Base-by-base conservation (phyloP, 2,113 vertebrate species). In the Phaethon lepturus region DNA sequence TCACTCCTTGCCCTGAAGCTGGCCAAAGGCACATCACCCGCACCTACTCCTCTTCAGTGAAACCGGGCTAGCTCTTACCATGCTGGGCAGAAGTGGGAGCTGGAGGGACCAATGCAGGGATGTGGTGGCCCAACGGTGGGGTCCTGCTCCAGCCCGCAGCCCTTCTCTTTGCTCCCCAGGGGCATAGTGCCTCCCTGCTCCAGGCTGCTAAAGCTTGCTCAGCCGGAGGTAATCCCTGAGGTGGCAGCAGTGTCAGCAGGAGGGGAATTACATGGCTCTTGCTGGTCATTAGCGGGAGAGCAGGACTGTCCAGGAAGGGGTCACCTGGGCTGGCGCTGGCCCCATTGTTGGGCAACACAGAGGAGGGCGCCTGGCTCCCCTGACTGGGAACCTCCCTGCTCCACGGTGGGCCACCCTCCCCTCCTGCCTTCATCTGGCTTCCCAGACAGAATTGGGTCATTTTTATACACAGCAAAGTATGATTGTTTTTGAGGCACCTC, bases 71-170 rank as follows among this genome's bases (percentile, higher is more conserved):
- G 13, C 3, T 87, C 66, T 69, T 88, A 81, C 72, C 49, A 2
- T 31, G 11, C 18, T 2, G 2, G 16, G 3, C 0, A 25, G 17
- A 33, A 67, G 3, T 14, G 9, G 44, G 10, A 60, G 12, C 8
- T 19, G 25, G 13, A 62, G 9, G 0, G 2, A 2, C 7, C 13
- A 2, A 2, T 0, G 0, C 5, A 53, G 17, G 2, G 3, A 5
- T 2, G 17, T 25, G 7, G 5, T 2, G 2, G 9, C 44, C 31
- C 29, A 0, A 5, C 0, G 3, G 6, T n/a, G 33, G 10, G 7
- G 26, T 63, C 15, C 60, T 81, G n/a, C 31, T 60, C 33, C 0
- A 0, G n/a, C 23, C 20, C 0, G 4, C 13, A 74, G 62, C 8
- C 31, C 17, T 79, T 26, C 0, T 1, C 33, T 84, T 67, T 2